Conservation (phyloP, 2,888 invertebrate species). For the Linhomoeus sp. region DNA sequence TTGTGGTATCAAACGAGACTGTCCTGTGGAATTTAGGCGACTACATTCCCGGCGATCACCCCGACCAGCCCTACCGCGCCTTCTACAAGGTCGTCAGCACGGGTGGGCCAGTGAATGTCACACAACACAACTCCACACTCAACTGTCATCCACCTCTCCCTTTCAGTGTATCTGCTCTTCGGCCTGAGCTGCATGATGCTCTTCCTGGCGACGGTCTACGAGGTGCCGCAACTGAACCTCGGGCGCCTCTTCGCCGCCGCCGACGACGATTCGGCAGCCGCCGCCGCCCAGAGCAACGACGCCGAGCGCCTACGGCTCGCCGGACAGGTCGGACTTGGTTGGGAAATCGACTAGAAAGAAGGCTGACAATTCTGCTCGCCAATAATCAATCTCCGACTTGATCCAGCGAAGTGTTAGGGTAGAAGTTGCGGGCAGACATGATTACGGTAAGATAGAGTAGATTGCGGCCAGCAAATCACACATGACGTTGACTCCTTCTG, state of each 20-base stretch:
- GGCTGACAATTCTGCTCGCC: too few species aligned
- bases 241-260: conserved; percentile 52
- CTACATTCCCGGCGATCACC: conserved; percentile 63
- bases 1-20: too few species aligned
- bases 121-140: background rate
- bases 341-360: too few species aligned
- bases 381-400: too few species aligned
- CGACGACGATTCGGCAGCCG: conserved; percentile 30
- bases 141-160: too few species aligned
- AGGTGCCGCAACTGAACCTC: conserved; percentile 66
- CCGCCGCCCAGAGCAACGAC: conserved; percentile 34
- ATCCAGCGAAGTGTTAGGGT: too few species aligned
- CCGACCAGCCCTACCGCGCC: conserved; percentile 52
- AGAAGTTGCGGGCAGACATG: too few species aligned
- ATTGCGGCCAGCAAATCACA: too few species aligned
- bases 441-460: too few species aligned
- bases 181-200: conserved; percentile 67
- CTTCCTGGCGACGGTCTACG: conserved; percentile 60
- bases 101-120: conserved; percentile 35
- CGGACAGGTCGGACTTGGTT: conserved; percentile 10
- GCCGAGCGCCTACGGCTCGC: conserved; percentile 46
- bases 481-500: too few species aligned
- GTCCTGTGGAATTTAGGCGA: too few species aligned
- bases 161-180: conserved; percentile 52
- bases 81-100: conserved; percentile 62